Evolutionary conservation across 2,888 invertebrate genomes (phyloP), one percentile per base, ranked within the genome.

Genomic region (Xanthorhoe designata): DNA sequence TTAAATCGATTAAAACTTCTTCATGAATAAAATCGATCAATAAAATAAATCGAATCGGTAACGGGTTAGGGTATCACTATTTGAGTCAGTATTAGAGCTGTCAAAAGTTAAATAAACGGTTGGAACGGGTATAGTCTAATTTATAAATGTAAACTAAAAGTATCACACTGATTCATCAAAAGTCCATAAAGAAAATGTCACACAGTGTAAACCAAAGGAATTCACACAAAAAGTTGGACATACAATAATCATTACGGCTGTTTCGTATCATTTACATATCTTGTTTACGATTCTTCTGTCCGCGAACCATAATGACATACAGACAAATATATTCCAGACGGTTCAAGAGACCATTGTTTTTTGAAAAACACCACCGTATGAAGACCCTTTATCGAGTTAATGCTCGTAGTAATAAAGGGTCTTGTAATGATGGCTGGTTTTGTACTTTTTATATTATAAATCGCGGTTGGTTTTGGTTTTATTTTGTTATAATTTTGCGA

Each of bases 401-500:
- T 8, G 19, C 29, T 32, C n/a, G 32, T 45, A 60, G 38, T 35
- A 18, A 15, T 51, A 2, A 60, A 54, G 75, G 88, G 13, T 84
- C 88, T 61, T 13, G 45, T 24, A 69, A 74, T 61, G 72, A 54
- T 83, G 87, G 89, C 56, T 32, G 64, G 66, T 76, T 84, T 86
- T 88, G 78, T 83, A 80, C 80, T 76, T 88, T 89, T 90, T 88
- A 81, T 81, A 83, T 82, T 88, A 90, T 90, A 90, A 90, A 90
- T 89, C 85, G 78, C 76, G 75, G 78, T 70, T 70, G 77, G 68
- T 82, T 84, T 82, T 32, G 32, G 85, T 88, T 91, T 92, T 90
- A 88, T 91, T 91, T 91, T 87, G 89, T 89, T 89, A 90, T 91
- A 91, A 91, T 90, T 92, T 89, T 84, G 87, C 89, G 85, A 84